Percentiles rank a stretch among this genome's conserved stretches.
These are phyloP conservation scores for Dicerorhinus sumatrensis DNA, from an alignment of 2,113 vertebrate genomes.

Conservation along the genomic window DNA sequence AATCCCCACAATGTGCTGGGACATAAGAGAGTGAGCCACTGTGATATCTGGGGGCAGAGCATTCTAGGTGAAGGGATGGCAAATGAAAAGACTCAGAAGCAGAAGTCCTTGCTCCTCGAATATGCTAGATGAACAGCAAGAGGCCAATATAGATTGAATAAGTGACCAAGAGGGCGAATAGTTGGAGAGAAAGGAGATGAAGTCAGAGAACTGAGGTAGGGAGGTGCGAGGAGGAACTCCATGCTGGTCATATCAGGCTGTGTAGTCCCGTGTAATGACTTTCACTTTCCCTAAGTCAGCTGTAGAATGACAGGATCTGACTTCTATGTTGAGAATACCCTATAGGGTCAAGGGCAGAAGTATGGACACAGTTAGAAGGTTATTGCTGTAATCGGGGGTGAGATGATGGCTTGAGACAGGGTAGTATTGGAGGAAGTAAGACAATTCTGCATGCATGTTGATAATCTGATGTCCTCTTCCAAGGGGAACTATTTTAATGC, in stretches of 20 bases:
- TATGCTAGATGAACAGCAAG: background rate
- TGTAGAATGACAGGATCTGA: background rate
- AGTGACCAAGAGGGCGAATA: background rate
- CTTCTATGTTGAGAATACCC: background rate
- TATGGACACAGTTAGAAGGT: background rate
- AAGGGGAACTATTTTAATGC: background rate
- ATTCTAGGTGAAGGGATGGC: background rate
- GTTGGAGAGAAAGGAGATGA: background rate
- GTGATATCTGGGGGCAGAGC: background rate
- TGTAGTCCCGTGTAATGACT: background rate
- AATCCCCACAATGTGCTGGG: background rate
- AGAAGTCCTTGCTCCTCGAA: background rate
- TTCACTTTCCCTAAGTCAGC: background rate
- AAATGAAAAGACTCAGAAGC: background rate
- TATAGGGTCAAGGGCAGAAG: background rate
- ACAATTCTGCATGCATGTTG: background rate
- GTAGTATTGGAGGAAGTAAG: background rate
- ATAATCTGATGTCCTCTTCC: background rate
- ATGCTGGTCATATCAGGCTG: background rate
- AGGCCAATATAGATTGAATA: background rate
- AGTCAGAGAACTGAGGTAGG: background rate
- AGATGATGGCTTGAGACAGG: background rate
- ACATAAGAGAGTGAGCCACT: background rate
- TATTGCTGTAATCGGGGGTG: background rate
- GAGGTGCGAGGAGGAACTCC: fast-evolving